Evolutionary conservation across 2,888 invertebrate genomes (phyloP).

Genomic region (Agonopterix arenella): DNA sequence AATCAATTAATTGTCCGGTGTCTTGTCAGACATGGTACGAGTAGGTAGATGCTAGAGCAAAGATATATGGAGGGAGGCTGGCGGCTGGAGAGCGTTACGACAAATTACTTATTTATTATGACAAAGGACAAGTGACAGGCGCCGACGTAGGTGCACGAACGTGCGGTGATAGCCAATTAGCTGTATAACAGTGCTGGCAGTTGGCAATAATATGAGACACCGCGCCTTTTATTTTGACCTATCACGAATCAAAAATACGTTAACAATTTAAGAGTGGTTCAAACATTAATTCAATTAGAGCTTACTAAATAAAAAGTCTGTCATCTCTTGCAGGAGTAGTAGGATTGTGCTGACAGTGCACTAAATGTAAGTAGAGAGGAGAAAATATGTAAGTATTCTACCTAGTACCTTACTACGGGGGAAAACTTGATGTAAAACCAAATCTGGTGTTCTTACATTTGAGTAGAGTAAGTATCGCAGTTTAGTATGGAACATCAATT

Average conservation of each 20-base stretch:
- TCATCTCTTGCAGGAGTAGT: background rate
- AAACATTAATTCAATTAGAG: no score
- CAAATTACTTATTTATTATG: slow-evolving; percentile 35
- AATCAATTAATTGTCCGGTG: background rate
- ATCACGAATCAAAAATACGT: background rate
- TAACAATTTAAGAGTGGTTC: no score
- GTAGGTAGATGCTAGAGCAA: slow-evolving; percentile 2
- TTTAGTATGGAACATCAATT: no score
- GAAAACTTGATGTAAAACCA: no score
- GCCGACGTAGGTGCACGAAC: slow-evolving; percentile 21
- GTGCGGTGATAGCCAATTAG: slow-evolving; percentile 38
- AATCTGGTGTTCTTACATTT: no score
- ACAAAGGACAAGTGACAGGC: slow-evolving; percentile 26
- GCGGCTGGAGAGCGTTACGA: slow-evolving; percentile 15
- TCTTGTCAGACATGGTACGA: slow-evolving; percentile 1
- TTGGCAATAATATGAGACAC: slow-evolving; percentile 12
- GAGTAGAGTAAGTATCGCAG: no score
- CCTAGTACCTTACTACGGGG: background rate
- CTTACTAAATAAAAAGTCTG: no score
- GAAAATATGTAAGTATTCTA: slow-evolving; percentile 14
- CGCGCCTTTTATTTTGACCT: background rate
- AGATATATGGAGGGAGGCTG: slow-evolving; percentile 9
- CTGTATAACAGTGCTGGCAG: slow-evolving; percentile 10
- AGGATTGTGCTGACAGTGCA: slow-evolving; percentile 12
- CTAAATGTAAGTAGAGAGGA: slow-evolving; percentile 15